Evolutionary conservation across 1,140 invertebrate species (phyloP).

Genomic region (Marisa cornuarietis): DNA sequence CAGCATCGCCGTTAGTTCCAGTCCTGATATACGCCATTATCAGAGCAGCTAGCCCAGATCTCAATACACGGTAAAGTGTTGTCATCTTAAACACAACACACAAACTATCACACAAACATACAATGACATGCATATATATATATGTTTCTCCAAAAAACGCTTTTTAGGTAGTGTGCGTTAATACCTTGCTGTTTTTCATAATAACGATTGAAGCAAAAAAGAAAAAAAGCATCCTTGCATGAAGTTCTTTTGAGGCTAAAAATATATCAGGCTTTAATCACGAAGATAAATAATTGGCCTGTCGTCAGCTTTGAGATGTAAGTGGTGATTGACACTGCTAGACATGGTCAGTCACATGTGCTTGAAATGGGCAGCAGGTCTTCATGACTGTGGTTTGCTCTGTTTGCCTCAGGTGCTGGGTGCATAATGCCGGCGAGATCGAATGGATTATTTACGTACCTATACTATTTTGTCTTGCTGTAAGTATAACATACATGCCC

Average conservation of each 20-base stretch:
- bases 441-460: constrained; percentile 69
- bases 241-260: too few species aligned
- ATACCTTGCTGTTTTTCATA: too few species aligned
- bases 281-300: too few species aligned
- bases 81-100: background rate
- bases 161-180: too few species aligned
- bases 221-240: too few species aligned
- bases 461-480: constrained; percentile 67
- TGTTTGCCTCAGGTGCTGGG: constrained; percentile 63
- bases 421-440: constrained; percentile 58
- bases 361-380: too few species aligned
- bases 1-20: constrained; percentile 33
- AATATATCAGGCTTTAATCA: too few species aligned
- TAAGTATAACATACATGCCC: constrained; percentile 45
- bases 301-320: too few species aligned
- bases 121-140: background rate
- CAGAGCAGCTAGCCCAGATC: constrained; percentile 9
- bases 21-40: constrained; percentile 30
- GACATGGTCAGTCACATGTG: too few species aligned
- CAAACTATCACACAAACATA: background rate
- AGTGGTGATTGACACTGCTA: too few species aligned
- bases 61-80: background rate
- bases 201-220: too few species aligned
- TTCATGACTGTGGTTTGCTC: too few species aligned
- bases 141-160: background rate